A percentile compares a stretch with the other conserved stretches of the same genome.
Evolutionary conservation across 2,888 invertebrate species (phyloP).

Genomic region (Alloplasta piceator): DNA sequence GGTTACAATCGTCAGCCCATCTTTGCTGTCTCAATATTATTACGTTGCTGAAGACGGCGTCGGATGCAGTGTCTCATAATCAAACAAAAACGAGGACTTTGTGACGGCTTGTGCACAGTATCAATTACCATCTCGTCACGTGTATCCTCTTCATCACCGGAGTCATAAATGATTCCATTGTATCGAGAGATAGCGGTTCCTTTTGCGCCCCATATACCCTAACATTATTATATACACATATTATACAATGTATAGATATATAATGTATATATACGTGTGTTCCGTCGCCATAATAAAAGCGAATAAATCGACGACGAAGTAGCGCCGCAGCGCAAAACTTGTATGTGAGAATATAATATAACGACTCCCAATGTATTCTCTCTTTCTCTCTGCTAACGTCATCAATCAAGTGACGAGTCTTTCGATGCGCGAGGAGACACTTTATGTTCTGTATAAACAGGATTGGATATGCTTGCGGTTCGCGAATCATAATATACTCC

Average conservation of each 20-base stretch:
- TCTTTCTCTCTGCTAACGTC: slow-evolving; percentile 21
- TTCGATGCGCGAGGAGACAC: slow-evolving; percentile 29
- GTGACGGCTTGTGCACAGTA: slow-evolving; percentile 6
- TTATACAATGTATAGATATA: slow-evolving; percentile 4
- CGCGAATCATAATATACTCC: slow-evolving; percentile 22
- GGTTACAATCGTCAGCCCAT: no score
- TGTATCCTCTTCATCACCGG: slow-evolving; percentile 37
- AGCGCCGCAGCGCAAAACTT: slow-evolving; percentile 2
- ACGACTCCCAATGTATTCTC: slow-evolving; percentile 41
- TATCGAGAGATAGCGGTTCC: slow-evolving; percentile 59
- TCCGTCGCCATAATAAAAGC: slow-evolving; percentile 19
- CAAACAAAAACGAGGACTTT: not conserved
- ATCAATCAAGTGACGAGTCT: slow-evolving; percentile 55
- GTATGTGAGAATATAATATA: slow-evolving; percentile 20
- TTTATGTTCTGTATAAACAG: slow-evolving; percentile 51
- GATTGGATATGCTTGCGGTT: slow-evolving; percentile 43
- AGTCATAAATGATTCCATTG: slow-evolving; percentile 54
- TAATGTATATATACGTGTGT: not conserved
- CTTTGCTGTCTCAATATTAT: no score
- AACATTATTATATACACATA: not conserved
- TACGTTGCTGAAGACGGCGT: not conserved
- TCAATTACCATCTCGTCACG: slow-evolving; percentile 48
- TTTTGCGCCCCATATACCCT: slow-evolving; percentile 30
- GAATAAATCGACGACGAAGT: slow-evolving; percentile 10
- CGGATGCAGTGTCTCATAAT: slow-evolving; percentile 28